Base-by-base conservation (phyloP, 2,888 invertebrate genomes). In the Epirrita christyi region DNA sequence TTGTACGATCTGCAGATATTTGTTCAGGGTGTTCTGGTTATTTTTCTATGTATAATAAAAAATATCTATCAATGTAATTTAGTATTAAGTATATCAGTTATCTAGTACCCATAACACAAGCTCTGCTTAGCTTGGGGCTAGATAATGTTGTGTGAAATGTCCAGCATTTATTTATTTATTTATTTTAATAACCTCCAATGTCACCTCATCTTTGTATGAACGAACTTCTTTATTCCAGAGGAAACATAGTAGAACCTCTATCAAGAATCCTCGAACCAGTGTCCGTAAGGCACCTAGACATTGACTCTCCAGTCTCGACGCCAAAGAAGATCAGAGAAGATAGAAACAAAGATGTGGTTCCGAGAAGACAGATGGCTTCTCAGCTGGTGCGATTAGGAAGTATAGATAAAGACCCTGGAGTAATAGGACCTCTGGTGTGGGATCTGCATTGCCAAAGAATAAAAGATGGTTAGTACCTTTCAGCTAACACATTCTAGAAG, bases 391-490 rank as follows among this genome's bases (percentile, higher is more conserved):
- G 96, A 29, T 93, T 96, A 41, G 95, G 95, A 47, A 97, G 97
- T 76, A 93, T 95, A 47, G 95, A 95, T 67, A 94, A 94, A 42
- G 97, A 97, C 85, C 96, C 97, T 0, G 97, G 97, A 0, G 95
- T 97, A 4, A 94, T 97, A 32, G 97, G 97, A 0, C 97, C 97
- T 0, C 86, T 96, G 49, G 97, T 97, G 6, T 97, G 97, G 97
- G 96, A 96, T 77, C 89, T 96, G 56, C 96, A 96, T 74, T 95
- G 95, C 73, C 95, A 95, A 78, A 93, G 94, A 69, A 88, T 95
- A 44, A 93, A 93, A 61, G 93, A 93, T 74, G 85, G 93, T 93
- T 69, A 72, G 79, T 45, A 6, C 13, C 2, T 21, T 21, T 4
- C 21, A 3, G 21, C 21, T 21, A 21, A 21, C 4, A 21, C 2